Evolutionary conservation across 35 echinoderm and acorn worm species (phyloP).

Genomic region (Chiridota heheva): DNA sequence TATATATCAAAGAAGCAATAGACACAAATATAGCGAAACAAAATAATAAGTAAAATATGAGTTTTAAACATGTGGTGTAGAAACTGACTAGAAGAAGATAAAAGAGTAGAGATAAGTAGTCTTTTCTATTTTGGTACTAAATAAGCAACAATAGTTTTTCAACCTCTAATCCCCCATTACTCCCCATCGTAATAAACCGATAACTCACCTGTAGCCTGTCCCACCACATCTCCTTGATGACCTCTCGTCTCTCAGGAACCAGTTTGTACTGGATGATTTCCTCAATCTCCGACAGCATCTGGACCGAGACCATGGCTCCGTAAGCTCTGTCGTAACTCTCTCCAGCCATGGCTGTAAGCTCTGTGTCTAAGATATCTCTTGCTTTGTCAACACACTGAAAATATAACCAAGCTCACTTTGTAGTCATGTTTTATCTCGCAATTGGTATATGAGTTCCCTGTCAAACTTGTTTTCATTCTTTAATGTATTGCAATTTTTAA

Average conservation of each 20-base stretch:
- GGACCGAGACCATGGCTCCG: constrained; percentile 94
- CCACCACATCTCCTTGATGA: constrained; percentile 99
- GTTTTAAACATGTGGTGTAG: too few relatives aligned
- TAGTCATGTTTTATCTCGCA: neutral
- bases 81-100: too few relatives aligned
- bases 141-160: neutral
- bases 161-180: too few relatives aligned
- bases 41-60: too few relatives aligned
- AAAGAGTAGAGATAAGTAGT: too few relatives aligned
- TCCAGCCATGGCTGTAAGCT: constrained; percentile 94
- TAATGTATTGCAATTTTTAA: too few relatives aligned
- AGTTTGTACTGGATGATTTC: constrained; percentile 99
- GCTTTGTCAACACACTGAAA: constrained; percentile 97
- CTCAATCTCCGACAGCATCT: constrained; percentile 98
- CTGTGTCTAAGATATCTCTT: constrained; percentile 93
- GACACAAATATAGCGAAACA: too few relatives aligned
- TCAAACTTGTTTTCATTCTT: too few relatives aligned
- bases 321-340: constrained; percentile 99
- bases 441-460: too few relatives aligned
- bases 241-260: constrained; percentile 89
- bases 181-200: neutral
- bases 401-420: neutral
- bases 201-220: constrained; percentile 85
- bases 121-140: neutral
- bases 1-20: too few relatives aligned